phyloP scores from a whole-genome alignment of 2,113 vertebrate genomes.

The Petaurus breviceps region DNA sequence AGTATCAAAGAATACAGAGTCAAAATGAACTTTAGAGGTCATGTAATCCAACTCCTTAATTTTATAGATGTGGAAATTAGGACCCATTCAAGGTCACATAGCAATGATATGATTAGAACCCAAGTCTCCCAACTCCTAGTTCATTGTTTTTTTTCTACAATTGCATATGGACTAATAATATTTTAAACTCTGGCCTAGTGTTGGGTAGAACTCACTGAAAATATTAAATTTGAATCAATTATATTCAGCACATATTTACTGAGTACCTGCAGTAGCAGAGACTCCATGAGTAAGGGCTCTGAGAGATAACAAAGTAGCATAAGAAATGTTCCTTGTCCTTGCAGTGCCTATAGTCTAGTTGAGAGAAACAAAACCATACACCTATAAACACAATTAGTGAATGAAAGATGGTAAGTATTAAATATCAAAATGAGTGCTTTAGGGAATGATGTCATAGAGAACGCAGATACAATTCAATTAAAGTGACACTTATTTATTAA shows the following conservation, averaged over 20 bases:
- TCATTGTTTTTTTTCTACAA: neutral
- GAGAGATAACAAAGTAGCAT: conserved; percentile 32
- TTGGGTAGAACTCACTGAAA: conserved; percentile 42
- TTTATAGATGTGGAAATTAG: neutral
- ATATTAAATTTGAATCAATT: conserved; percentile 25
- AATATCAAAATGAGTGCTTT: neutral
- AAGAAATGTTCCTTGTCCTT: conserved; percentile 55
- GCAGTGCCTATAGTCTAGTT: conserved; percentile 24
- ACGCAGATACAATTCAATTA: neutral
- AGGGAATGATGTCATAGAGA: neutral
- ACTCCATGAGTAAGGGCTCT: conserved; percentile 11
- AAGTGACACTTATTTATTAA: neutral
- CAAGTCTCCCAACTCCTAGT: neutral
- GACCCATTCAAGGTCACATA: neutral
- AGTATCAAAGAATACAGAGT: neutral
- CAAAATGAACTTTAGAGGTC: neutral
- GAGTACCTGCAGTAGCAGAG: conserved; percentile 17
- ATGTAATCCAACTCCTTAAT: neutral
- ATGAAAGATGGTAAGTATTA: neutral
- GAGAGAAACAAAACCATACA: conserved; percentile 37
- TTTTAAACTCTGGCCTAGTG: neutral
- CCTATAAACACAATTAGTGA: neutral
- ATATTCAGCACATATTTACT: conserved; percentile 24
- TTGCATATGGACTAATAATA: neutral
- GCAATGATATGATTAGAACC: neutral